Conservation (phyloP, 2,113 vertebrate genomes). For the Potamarius usumacintae region DNA sequence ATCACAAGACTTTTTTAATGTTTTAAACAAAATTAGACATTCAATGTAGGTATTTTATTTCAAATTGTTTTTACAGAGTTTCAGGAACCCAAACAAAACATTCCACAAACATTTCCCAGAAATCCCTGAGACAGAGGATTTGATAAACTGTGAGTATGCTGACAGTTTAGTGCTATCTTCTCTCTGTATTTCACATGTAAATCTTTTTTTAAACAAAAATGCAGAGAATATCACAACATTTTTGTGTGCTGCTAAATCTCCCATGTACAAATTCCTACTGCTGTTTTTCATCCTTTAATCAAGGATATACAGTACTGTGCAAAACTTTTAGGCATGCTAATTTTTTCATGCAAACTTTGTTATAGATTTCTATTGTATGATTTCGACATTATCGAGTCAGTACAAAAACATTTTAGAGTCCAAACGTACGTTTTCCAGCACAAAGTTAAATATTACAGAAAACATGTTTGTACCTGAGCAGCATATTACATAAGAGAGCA, state of each 20-base stretch:
- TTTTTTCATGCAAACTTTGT: too few species aligned
- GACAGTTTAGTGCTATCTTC: background rate
- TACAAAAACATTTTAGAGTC: too few species aligned
- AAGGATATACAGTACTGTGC: background rate
- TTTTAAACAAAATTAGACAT: background rate
- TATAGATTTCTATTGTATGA: too few species aligned
- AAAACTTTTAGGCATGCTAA: too few species aligned
- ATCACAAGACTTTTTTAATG: background rate
- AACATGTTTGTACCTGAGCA: too few species aligned
- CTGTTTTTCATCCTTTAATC: background rate
- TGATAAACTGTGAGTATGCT: constrained; percentile 71
- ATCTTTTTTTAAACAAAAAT: background rate
- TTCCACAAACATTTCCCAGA: constrained; percentile 79
- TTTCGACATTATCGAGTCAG: too few species aligned
- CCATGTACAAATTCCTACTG: background rate
- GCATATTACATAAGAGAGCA: too few species aligned
- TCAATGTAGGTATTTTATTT: background rate
- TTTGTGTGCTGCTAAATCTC: background rate
- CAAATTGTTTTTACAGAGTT: constrained; percentile 56
- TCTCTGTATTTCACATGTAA: constrained; percentile 1
- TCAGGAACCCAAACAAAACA: constrained; percentile 60
- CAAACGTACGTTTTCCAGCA: too few species aligned
- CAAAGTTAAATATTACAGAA: too few species aligned
- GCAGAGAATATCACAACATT: background rate
- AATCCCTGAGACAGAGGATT: constrained; percentile 63